phyloP scores from a whole-genome alignment of 2,888 invertebrate genomes.

The Drosophila anceps region DNA sequence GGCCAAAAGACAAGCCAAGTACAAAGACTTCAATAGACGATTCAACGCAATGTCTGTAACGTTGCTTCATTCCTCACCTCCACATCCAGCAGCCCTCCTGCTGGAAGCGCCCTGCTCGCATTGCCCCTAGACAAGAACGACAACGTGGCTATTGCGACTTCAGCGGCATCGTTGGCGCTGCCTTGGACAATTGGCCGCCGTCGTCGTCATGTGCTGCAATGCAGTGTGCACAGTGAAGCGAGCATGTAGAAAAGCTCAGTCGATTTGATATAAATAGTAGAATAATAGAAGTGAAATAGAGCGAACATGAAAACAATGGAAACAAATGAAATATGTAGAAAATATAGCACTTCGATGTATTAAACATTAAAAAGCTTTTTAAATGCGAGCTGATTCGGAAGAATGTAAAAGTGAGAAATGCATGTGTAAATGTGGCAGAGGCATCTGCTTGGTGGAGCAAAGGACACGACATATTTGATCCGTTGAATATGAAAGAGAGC shows the following conservation, averaged over 20 bases:
- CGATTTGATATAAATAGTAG: neutral
- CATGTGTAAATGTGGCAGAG: neutral
- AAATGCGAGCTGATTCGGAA: neutral
- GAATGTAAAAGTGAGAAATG: neutral
- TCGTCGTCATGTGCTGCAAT: conserved; percentile 53
- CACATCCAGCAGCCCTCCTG: conserved; percentile 3
- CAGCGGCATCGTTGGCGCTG: conserved; percentile 58
- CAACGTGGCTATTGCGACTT: conserved; percentile 43
- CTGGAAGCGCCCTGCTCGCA: conserved; percentile 26
- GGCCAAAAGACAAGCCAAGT: conserved; percentile 47
- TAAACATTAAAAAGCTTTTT: neutral
- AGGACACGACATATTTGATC: neutral
- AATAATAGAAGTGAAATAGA: neutral
- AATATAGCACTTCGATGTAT: neutral
- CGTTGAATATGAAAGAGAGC: neutral
- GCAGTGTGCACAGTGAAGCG: conserved; percentile 50
- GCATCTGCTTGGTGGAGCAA: no score
- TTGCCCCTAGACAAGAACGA: conserved; percentile 37
- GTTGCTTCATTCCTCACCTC: neutral
- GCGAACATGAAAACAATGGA: neutral
- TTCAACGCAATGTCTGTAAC: conserved; percentile 66
- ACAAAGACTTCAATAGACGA: conserved; percentile 64
- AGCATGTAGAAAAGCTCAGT: neutral
- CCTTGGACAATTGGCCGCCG: conserved; percentile 75
- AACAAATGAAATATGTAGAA: neutral